Evolutionary conservation across 1,140 invertebrate genomes (phyloP).

Genomic region (Daktulosphaira vitifoliae): DNA sequence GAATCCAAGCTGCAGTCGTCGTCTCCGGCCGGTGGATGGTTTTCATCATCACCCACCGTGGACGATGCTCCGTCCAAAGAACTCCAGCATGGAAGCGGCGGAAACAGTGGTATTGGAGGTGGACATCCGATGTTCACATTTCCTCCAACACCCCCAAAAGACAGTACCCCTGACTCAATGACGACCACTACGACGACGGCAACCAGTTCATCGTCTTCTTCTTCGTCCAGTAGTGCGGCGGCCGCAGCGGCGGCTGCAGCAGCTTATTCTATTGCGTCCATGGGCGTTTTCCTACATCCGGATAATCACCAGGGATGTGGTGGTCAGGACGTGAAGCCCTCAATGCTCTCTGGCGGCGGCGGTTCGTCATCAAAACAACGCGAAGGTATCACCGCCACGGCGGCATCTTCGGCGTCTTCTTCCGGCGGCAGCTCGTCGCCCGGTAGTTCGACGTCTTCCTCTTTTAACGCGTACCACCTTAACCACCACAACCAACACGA

Average conservation of each 20-base stretch:
- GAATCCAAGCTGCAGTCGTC: conserved; percentile 27
- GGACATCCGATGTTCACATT: conserved; percentile 39
- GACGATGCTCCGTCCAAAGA: conserved; percentile 27
- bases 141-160: conserved; percentile 39
- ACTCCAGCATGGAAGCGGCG: conserved; percentile 24
- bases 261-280: conserved; percentile 34
- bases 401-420: conserved; percentile 36
- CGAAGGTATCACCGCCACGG: conserved; percentile 39
- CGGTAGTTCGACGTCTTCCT: conserved; percentile 24
- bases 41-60: conserved; percentile 19
- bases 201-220: conserved; percentile 35
- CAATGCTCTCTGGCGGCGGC: conserved; percentile 34
- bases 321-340: conserved; percentile 38
- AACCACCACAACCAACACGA: conserved; percentile 37
- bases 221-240: conserved; percentile 37
- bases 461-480: conserved; percentile 35
- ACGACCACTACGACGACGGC: conserved; percentile 36
- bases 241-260: conserved; percentile 38
- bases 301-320: conserved; percentile 36
- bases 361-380: conserved; percentile 37
- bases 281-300: conserved; percentile 39
- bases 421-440: conserved; percentile 25
- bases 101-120: conserved; percentile 8
- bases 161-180: conserved; percentile 38
- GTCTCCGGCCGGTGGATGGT: conserved; percentile 16